Base-by-base conservation (phyloP, 2,888 invertebrate genomes). In the Dysmachus trigonus region DNA sequence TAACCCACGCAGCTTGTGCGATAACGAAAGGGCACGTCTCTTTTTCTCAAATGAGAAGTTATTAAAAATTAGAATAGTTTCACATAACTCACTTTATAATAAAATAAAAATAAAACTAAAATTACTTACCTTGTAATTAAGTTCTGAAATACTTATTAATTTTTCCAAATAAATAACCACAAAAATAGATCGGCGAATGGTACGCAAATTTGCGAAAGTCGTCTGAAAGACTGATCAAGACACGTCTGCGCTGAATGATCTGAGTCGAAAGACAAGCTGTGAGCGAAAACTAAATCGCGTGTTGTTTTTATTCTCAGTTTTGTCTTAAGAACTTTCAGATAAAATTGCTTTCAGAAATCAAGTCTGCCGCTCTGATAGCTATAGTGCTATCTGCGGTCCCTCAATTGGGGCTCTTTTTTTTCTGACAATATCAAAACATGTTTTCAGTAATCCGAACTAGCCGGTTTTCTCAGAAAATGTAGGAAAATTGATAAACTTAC, bases 171-270 rank as follows among this genome's bases (percentile, higher is more conserved):
- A 62, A 53, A 22, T 22, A 53, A 53, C 38, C 27, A 79, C 31
- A 51, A 51, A 79, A 79, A 79, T 79, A 79, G 51, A 76, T 10
- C 51, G 30, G 51, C 79, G 51, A 27, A 13, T 27, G 27, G 27
- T 35, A 81, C 33, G 33, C n/a, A 53, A 62, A 81, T 53, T 62
- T 47, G 53, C 31, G 81, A 81, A 81, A 81, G 81, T 81, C 22
- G 31, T 33, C 81, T 33, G 18, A 81, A 15, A 53, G 18, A 81
- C 81, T 81, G 22, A 79, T 22, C 79, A 47, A 79, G 79, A 79
- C 47, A 79, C 79, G 35, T 79, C 79, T 31, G 47, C 79, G 7
- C 27, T 30, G 27, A 77, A 27, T 10, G 35, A 33, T 7, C 74
- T 33, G 35, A 35, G 18, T 18, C n/a, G 18, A 33, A 13, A 74